These are phyloP conservation scores for Hippolais icterina DNA, from an alignment of 2,113 vertebrate genomes.

Conservation along the genomic window DNA sequence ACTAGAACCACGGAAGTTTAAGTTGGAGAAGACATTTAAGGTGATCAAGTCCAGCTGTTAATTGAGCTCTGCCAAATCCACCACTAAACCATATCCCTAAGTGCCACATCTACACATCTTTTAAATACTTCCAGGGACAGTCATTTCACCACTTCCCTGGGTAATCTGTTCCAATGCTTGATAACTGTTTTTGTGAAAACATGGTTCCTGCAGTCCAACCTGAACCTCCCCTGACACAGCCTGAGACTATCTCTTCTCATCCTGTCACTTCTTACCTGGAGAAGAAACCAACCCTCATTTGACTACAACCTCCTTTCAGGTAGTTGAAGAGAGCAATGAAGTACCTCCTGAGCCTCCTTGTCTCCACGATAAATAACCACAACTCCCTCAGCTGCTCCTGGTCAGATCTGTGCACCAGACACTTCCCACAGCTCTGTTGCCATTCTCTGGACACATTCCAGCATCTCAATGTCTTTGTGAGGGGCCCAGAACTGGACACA, in stretches of 20 bases:
- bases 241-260: not conserved
- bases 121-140: not conserved
- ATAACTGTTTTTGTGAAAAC: not conserved
- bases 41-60: not conserved
- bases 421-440: not conserved
- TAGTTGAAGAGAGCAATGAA: not conserved
- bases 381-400: not conserved
- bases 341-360: rapidly evolving
- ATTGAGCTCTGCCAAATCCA: not conserved
- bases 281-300: not conserved
- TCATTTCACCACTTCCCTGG: not conserved
- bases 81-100: not conserved
- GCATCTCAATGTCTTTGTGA: not conserved
- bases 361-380: not conserved
- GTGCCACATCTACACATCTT: rapidly evolving
- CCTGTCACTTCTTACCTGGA: no score
- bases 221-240: not conserved
- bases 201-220: not conserved
- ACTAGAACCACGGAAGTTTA: not conserved
- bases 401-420: not conserved
- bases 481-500: not conserved
- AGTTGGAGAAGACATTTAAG: not conserved
- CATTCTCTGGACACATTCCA: rapidly evolving
- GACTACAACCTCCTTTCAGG: not conserved
- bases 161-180: not conserved